A percentile compares a stretch with the other conserved stretches of the same genome.
Conservation (phyloP, 2,888 invertebrate species). For the Tridacna crocea region DNA sequence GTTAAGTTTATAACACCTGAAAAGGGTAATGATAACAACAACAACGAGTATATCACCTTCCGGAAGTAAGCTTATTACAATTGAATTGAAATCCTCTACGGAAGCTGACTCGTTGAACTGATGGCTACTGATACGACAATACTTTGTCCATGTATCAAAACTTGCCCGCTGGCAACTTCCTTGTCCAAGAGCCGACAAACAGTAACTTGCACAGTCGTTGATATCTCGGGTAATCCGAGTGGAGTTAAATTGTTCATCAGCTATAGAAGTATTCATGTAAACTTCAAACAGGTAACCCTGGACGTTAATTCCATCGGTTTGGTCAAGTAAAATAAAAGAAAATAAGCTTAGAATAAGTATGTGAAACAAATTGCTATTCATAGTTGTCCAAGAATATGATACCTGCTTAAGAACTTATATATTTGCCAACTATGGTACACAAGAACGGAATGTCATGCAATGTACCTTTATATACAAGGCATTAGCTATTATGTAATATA, state of each 20-base stretch:
- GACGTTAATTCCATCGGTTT: not conserved
- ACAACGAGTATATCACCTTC: too few relatives aligned
- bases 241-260: not conserved
- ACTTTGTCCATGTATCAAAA: not conserved
- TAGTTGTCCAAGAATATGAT: too few relatives aligned
- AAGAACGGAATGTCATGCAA: too few relatives aligned
- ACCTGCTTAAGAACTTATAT: too few relatives aligned
- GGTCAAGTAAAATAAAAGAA: too few relatives aligned
- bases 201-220: not conserved
- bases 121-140: not conserved
- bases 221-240: not conserved
- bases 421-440: too few relatives aligned
- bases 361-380: too few relatives aligned
- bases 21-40: too few relatives aligned
- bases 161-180: not conserved
- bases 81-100: not conserved
- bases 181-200: not conserved
- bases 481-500: too few relatives aligned
- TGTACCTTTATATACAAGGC: too few relatives aligned
- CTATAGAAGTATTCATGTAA: not conserved
- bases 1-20: too few relatives aligned
- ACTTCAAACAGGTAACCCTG: not conserved
- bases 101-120: not conserved
- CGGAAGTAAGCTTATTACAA: not conserved
- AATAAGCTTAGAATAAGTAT: too few relatives aligned